phyloP scores from a whole-genome alignment of 2,888 invertebrate species.

The Bombyx huttoni region DNA sequence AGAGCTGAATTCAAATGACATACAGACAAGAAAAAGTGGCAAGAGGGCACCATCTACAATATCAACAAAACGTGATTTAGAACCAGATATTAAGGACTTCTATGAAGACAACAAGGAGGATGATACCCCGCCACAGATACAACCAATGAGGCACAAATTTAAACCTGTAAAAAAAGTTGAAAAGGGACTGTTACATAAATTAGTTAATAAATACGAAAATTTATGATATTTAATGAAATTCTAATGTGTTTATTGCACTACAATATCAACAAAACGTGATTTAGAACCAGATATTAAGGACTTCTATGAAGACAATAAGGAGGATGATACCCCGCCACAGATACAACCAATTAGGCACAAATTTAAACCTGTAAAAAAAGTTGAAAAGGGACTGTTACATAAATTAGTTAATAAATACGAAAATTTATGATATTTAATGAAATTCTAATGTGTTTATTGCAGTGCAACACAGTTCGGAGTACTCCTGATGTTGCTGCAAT shows the following conservation, averaged over 20 bases:
- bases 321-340: constrained; percentile 34
- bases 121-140: constrained; percentile 40
- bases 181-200: constrained; percentile 37
- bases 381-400: constrained; percentile 42
- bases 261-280: constrained; percentile 35
- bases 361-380: constrained; percentile 35
- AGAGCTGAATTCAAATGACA: constrained; percentile 47
- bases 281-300: constrained; percentile 62
- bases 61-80: constrained; percentile 44
- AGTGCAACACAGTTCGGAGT: no score
- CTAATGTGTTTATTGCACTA: no score
- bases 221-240: constrained; percentile 30
- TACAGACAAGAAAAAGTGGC: constrained; percentile 30
- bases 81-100: constrained; percentile 63
- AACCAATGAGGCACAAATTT: constrained; percentile 37
- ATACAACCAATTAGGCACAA: constrained; percentile 42
- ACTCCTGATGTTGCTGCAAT: no score
- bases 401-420: constrained; percentile 46
- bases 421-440: constrained; percentile 33
- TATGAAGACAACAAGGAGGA: constrained; percentile 38
- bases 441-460: no score
- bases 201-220: constrained; percentile 45
- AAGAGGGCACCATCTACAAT: constrained; percentile 19
- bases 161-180: constrained; percentile 39
- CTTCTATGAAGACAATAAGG: constrained; percentile 45